Evolutionary conservation across 2,888 invertebrate species (phyloP).

Genomic region (Coleophora deauratella): DNA sequence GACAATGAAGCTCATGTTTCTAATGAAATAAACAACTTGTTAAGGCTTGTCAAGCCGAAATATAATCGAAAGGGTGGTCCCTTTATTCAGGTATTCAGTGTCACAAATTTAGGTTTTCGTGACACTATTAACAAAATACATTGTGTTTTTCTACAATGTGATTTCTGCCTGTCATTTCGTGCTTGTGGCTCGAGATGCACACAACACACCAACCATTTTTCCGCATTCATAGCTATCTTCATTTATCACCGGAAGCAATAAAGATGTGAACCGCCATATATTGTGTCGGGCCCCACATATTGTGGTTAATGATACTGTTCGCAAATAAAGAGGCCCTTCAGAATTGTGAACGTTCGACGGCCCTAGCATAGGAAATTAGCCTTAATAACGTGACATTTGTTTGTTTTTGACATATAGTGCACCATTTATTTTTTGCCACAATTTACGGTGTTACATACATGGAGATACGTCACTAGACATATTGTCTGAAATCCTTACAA

Average conservation of each 20-base stretch:
- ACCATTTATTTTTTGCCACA: not conserved
- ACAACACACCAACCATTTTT: not conserved
- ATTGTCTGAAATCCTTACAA: too few species aligned
- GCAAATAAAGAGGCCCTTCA: slow-evolving; percentile 42
- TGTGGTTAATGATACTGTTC: slow-evolving; percentile 47
- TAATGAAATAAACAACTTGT: too few species aligned
- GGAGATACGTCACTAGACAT: too few species aligned
- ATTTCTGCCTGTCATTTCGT: not conserved
- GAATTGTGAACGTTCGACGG: slow-evolving; percentile 25
- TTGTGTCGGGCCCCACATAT: slow-evolving; percentile 38
- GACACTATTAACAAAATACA: too few species aligned
- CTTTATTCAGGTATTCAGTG: too few species aligned
- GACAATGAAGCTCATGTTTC: too few species aligned
- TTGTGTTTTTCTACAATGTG: too few species aligned
- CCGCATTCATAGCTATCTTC: slow-evolving; percentile 30
- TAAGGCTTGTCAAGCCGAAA: too few species aligned
- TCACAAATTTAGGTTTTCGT: too few species aligned
- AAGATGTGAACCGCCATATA: slow-evolving; percentile 41
- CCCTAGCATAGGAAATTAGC: too few species aligned
- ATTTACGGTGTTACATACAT: too few species aligned
- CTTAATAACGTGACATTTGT: slow-evolving; percentile 27
- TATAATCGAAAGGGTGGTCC: too few species aligned
- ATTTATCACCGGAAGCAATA: slow-evolving; percentile 54
- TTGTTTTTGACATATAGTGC: slow-evolving; percentile 29
- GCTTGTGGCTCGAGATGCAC: not conserved